Evolutionary conservation across 2,113 vertebrate genomes (phyloP), one percentile per base, ranked within the genome.

Genomic region (Indicator indicator): DNA sequence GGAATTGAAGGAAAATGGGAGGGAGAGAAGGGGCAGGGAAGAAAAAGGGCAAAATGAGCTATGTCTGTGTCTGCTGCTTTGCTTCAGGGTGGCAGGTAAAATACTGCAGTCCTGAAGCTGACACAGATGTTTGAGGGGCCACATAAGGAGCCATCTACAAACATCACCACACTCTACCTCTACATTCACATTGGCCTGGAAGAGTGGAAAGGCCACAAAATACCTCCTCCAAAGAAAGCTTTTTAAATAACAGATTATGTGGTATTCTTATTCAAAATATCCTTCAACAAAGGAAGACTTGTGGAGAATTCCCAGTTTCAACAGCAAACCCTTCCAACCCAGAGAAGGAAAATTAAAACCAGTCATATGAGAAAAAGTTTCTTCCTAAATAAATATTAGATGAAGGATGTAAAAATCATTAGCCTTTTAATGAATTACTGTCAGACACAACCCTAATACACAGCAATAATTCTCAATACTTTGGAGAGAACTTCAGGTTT

Each of bases 371-470:
- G 85, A 85, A 90, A 74, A 89, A 68, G 32, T 58, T 93, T 81
- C 65, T 91, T 91, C 76, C 83, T 68, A 76, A 88, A 93, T 93
- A 96, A 92, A 82, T 93, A 93, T 80, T 89, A 89, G 40, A 95
- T 94, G 84, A 92, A 94, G 59, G 60, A 92, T 86, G 84, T 83
- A 91, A 94, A 96, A 96, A 86, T 71, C 72, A 86, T 91, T 80
- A 95, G 56, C 44, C 62, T 64, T 91, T 83, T 91, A 94, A 96
- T 81, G 65, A 96, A 91, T 91, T 86, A 89, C 76, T 88, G 69
- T 80, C 85, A 85, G 85, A 83, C 30, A 58, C 55, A 95, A 44
- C 44, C 82, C 76, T 85, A 94, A 94, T 19, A 76, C n/a, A 85
- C 26, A 86, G 85, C 69, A 93, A 48, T 86, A 91, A 88, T 50